Conservation (phyloP, 1,140 invertebrate species). For the Tetramorium alpestre region DNA sequence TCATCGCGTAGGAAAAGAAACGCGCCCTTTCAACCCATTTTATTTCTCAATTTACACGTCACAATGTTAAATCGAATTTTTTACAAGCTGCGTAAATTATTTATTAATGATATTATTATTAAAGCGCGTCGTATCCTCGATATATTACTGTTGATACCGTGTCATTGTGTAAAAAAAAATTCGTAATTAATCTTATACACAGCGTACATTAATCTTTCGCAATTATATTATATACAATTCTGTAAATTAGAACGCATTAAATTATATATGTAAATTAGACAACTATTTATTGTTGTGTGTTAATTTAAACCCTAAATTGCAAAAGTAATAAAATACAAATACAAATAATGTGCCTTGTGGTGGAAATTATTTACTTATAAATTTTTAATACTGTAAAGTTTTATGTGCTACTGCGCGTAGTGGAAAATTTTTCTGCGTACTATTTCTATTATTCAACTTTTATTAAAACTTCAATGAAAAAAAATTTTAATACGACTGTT, state of each 20-base stretch:
- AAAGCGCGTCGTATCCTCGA: background rate
- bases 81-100: background rate
- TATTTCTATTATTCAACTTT: background rate
- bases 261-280: slow-evolving; percentile 20
- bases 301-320: background rate
- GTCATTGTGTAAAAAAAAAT: background rate
- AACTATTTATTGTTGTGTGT: background rate
- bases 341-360: background rate
- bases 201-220: background rate
- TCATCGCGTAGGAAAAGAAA: slow-evolving; percentile 18
- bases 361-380: slow-evolving; percentile 5
- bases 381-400: background rate
- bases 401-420: background rate
- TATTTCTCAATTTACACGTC: slow-evolving; percentile 25
- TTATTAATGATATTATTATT: slow-evolving; percentile 23
- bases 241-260: background rate
- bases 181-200: slow-evolving; percentile 30
- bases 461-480: background rate
- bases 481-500: background rate
- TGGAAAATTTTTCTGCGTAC: background rate
- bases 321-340: background rate
- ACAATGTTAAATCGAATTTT: background rate
- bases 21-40: background rate
- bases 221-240: background rate
- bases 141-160: background rate